Evolutionary conservation across 2,113 vertebrate genomes (phyloP), one percentile per base, ranked within the genome.

Genomic region (Nibea albiflora): DNA sequence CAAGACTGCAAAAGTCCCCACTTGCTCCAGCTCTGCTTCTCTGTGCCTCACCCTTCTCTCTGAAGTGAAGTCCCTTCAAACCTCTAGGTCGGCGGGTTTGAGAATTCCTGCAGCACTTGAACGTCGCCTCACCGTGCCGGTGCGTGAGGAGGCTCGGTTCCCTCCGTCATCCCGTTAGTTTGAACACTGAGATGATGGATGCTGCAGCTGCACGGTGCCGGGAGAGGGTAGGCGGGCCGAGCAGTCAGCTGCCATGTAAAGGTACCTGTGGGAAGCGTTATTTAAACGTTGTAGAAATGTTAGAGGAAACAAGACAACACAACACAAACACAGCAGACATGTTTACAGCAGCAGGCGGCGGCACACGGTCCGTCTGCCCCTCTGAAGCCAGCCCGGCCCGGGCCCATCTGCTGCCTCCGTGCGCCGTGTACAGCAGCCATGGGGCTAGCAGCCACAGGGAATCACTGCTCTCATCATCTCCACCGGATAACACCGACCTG

Each of bases 121-220:
- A 87, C 53, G 78, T 53, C 17, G 24, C 87, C 53, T 75, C 73
- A 22, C 19, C 7, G 66, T 67, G 56, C 24, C 10, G 3, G 67
- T 65, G 8, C 39, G 31, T 61, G 70, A 44, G 77, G 67, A 62
- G 86, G 84, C 68, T 73, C 47, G 56, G 56, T 64, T 50, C 62
- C 6, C 46, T 80, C 50, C 72, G 78, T 80, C 86, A 79, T 78
- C 71, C 68, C 60, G 57, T 52, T 24, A 53, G 11, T 42, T 12
- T 10, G 22, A 54, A 72, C 47, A 42, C 11, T 12, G 50, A 19
- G 57, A 76, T 26, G 44, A n/a, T 47, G 52, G 65, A 57, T 22
- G 57, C 71, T 65, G 74, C 24, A 16, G 50, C 42, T 24, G 49
- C 62, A 53, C 42, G 35, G 71, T 24, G 31, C 79, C 64, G 4